These are phyloP conservation scores for Thymallus thymallus DNA, from an alignment of 2,113 vertebrate genomes.

Conservation along the genomic window DNA sequence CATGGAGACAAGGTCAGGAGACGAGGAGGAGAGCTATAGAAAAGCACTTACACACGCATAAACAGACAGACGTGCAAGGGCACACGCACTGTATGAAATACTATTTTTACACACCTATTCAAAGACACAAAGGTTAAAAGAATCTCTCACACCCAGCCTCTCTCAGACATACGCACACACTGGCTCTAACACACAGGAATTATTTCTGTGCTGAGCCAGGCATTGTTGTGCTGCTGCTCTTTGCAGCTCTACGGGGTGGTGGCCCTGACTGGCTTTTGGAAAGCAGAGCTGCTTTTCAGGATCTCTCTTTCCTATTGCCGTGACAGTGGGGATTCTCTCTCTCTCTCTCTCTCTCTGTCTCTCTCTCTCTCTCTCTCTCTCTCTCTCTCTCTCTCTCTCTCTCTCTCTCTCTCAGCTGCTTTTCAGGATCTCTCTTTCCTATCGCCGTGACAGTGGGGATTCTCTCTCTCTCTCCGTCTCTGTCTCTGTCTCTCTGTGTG, in stretches of 20 bases:
- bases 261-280: slow-evolving; percentile 38
- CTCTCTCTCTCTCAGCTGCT: too few relatives aligned
- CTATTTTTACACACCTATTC: slow-evolving; percentile 4
- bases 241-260: slow-evolving; percentile 50
- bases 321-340: slow-evolving; percentile 14
- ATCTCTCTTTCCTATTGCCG: slow-evolving; percentile 21
- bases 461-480: slow-evolving; percentile 25
- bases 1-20: slow-evolving; percentile 44
- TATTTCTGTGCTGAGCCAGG: slow-evolving; percentile 66
- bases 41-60: background rate
- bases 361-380: background rate
- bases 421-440: slow-evolving; percentile 21
- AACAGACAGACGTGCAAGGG: background rate
- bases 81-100: slow-evolving; percentile 1
- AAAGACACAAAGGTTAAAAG: slow-evolving; percentile 1
- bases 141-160: background rate
- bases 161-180: slow-evolving; percentile 1
- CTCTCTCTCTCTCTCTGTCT: slow-evolving; percentile 21
- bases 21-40: background rate
- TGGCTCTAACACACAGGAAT: slow-evolving; percentile 44
- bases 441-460: slow-evolving; percentile 6
- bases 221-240: slow-evolving; percentile 61
- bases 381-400: too few relatives aligned
- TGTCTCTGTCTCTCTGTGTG: slow-evolving; percentile 2
- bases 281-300: slow-evolving; percentile 5